Base-by-base conservation (phyloP, 2,888 invertebrate genomes). In the Limulus polyphemus region DNA sequence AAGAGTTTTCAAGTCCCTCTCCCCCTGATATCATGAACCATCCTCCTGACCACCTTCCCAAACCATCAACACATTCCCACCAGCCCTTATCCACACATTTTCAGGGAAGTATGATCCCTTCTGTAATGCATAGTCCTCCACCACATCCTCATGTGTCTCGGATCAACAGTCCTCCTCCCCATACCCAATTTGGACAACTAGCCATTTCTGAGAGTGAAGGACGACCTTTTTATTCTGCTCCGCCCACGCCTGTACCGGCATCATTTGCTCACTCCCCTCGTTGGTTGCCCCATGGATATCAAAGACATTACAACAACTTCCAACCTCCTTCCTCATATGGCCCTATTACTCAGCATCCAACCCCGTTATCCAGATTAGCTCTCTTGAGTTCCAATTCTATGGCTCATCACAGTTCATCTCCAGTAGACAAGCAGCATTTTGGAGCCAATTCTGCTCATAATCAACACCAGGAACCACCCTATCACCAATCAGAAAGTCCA, bases 191-290 rank as follows among this genome's bases (percentile, higher is more conserved):
- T 32, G 32, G 32, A 32, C 32, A 32, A 32, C 32, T 32, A 32
- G 32, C 49, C 17, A 32, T 14, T 12, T 47, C 60, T 14, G 62
- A 66, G 12, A 62, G 61, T 56, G 69, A 68, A 49, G 62, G 68
- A 48, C 62, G 66, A 12, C 61, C 65, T 2, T 62, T 67, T 54
- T 69, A 68, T 47, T 69, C 67, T n/a, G 65, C 68, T 47, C 64
- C 67, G 13, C 63, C 69, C 10, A 65, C 67, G n/a, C 63, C 68
- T n/a, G 64, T 68, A 49, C 63, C 68, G 13, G 62, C 64, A n/a
- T 68, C 68, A 47, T 50, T 69, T 59, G 62, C 69, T 32, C 68
- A 63, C 5, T 60, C 67, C 11, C 62, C 68, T 10, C 54, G 66
- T 17, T 68, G 65, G 68, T 58, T 66, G 13, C 62, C 68, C 13